Base-by-base conservation (phyloP, 92 coral and sea anemone genomes). In the Metridium senile region DNA sequence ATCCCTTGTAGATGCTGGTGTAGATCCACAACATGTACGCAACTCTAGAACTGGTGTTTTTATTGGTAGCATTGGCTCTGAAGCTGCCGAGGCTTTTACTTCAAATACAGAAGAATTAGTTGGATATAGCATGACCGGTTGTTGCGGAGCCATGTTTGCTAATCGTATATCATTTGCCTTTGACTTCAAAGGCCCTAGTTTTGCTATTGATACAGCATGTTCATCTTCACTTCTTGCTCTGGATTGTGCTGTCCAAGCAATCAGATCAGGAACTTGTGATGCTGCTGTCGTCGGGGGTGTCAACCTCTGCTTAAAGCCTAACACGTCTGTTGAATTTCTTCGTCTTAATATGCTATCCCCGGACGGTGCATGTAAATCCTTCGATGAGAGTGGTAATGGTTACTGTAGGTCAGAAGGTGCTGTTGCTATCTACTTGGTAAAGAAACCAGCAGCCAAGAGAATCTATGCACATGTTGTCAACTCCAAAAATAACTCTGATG, bases 131-230 rank as follows among this genome's bases (percentile, higher is more conserved):
- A 91, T 91, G 88, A 91, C 90, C 19, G 94, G 92, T 19, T 90
- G 89, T 57, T 87, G 89, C 33, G 84, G 88, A 19, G 94, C 94
- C 70, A 89, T 92, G 97, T 86, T 89, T 78, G 91, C 97, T 22
- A 88, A 89, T 76, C 94, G 90, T 32, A 58, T 89, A 39, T 84
- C 94, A 1, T 86, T 89, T 66, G 82, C 93, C 66, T 92, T 89
- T 89, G 97, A 92, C 79, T 89, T 92, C 21, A 92, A 92, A 76
- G 97, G 97, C 49, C 94, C 94, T 21, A 92, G 94, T 77, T 89
- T 80, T 86, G 87, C 88, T 27, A 72, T 90, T 22, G 90, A 92
- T 66, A 92, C 94, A 19, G 97, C 88, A 13, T 89, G 94, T 65
- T 92, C 97, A 20, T 92, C 97, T 3, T 92, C 97, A 4, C 84